Evolutionary conservation across 2,888 invertebrate genomes (phyloP).

Genomic region (Andrena minutula): DNA sequence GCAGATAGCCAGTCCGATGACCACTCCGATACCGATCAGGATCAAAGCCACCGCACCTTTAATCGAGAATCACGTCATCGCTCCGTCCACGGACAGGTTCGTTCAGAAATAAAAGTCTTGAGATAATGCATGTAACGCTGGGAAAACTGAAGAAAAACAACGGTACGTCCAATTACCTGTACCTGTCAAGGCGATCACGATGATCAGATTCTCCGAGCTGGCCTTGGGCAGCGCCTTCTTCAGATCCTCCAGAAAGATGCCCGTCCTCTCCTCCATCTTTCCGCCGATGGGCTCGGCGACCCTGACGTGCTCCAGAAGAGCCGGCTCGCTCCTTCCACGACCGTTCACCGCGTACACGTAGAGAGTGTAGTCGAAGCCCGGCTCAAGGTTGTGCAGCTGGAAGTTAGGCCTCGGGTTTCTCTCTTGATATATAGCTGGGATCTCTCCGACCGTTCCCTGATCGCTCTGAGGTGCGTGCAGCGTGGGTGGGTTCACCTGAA

Average conservation of each 20-base stretch:
- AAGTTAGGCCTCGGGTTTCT: conserved; percentile 88
- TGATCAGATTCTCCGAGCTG: conserved; percentile 77
- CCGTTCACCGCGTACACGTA: conserved; percentile 93
- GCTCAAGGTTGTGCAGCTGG: conserved; percentile 90
- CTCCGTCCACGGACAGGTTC: not conserved
- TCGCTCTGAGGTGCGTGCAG: conserved; percentile 83
- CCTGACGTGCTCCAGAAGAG: conserved; percentile 89
- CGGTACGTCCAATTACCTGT: conserved; percentile 45
- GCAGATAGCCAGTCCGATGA: conserved; percentile 82
- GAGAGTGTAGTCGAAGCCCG: conserved; percentile 92
- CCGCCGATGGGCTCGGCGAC: conserved; percentile 78
- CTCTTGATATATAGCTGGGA: conserved; percentile 80
- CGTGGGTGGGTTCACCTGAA: conserved; percentile 77
- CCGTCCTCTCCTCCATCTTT: conserved; percentile 71
- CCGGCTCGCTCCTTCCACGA: conserved; percentile 91
- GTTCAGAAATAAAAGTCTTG: not conserved
- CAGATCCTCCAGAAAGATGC: conserved; percentile 78
- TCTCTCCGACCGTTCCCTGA: conserved; percentile 71
- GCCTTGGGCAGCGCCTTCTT: conserved; percentile 77
- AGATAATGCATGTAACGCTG: no score
- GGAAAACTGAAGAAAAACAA: no score
- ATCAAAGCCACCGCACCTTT: conserved; percentile 79
- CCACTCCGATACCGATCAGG: conserved; percentile 82
- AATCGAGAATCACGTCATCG: conserved; percentile 18
- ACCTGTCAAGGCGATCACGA: conserved; percentile 82